These are phyloP conservation scores for Patiria miniata DNA, from an alignment of 35 echinoderm and acorn worm species.

Conservation along the genomic window DNA sequence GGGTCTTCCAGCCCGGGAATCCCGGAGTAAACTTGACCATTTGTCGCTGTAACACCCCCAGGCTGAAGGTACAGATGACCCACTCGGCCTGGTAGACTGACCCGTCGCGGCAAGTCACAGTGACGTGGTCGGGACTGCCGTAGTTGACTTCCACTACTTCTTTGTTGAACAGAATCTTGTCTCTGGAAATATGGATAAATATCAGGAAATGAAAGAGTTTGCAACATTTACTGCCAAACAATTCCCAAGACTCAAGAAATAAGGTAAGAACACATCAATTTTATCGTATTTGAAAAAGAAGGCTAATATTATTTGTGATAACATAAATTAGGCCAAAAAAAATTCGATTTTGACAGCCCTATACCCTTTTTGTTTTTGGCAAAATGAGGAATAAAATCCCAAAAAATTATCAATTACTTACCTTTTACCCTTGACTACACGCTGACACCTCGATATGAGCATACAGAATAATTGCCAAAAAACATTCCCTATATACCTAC, in stretches of 20 bases:
- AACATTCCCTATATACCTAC: no score
- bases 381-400: no score
- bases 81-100: slow-evolving; percentile 24
- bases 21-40: slow-evolving; percentile 44
- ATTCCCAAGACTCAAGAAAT: neutral
- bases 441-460: no score
- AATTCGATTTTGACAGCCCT: no score
- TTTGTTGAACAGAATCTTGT: slow-evolving; percentile 37
- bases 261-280: no score
- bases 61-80: slow-evolving; percentile 45
- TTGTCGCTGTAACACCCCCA: slow-evolving; percentile 40
- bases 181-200: neutral
- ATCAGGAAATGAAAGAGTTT: neutral
- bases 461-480: no score
- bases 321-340: no score
- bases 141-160: neutral
- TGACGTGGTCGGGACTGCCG: neutral
- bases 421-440: no score
- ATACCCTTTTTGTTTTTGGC: no score
- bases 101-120: slow-evolving; percentile 23
- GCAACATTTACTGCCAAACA: neutral
- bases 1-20: slow-evolving; percentile 47
- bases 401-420: no score
- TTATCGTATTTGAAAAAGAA: no score
- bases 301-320: no score